Conservation (phyloP, 2,888 invertebrate genomes). For the Andrena minutula region DNA sequence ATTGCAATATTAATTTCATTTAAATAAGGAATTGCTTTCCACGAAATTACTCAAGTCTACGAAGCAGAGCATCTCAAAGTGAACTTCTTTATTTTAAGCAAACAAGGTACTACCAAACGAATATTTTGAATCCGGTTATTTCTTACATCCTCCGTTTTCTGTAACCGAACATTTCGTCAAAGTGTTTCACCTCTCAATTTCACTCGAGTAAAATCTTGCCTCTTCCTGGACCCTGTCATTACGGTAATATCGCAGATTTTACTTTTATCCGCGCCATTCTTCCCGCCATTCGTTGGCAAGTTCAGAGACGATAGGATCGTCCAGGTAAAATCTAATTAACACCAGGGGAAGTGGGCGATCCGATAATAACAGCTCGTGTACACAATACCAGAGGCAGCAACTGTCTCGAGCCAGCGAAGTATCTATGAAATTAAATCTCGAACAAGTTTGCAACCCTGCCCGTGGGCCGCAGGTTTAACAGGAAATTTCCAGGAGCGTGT, state of each 20-base stretch:
- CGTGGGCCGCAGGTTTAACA: constrained; percentile 31
- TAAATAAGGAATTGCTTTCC: too few species aligned
- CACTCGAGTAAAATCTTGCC: neutral
- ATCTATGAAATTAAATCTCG: constrained; percentile 46
- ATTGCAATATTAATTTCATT: too few species aligned
- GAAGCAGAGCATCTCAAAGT: too few species aligned
- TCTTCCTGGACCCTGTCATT: neutral
- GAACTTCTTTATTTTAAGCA: too few species aligned
- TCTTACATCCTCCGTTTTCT: too few species aligned
- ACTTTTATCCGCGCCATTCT: neutral
- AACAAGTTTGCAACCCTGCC: constrained; percentile 31
- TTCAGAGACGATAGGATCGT: constrained; percentile 17
- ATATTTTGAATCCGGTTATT: too few species aligned
- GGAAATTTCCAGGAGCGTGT: constrained; percentile 28
- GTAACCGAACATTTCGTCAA: too few species aligned
- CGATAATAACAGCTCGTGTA: constrained; percentile 21
- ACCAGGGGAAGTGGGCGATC: constrained; percentile 6
- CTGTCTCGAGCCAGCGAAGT: constrained; percentile 27
- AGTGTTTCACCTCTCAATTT: too few species aligned
- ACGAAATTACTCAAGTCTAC: too few species aligned
- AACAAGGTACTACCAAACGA: too few species aligned
- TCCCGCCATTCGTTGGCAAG: constrained; percentile 12
- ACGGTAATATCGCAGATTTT: neutral
- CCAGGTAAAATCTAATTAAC: constrained; percentile 56
- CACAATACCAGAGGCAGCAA: constrained; percentile 32